phyloP scores from a whole-genome alignment of 1,140 invertebrate species.

The Himalopsyche phryganea region DNA sequence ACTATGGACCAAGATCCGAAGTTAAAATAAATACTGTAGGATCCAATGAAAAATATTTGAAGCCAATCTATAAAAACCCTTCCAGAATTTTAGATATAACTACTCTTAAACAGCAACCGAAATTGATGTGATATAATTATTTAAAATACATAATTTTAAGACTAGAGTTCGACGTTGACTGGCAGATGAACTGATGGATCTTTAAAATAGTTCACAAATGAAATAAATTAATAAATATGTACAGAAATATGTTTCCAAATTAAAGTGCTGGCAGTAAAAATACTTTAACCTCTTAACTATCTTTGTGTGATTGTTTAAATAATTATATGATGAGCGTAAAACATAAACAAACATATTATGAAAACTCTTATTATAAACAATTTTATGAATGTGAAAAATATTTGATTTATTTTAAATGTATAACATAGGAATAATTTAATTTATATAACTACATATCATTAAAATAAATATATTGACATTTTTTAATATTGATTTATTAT shows the following conservation, averaged over 20 bases:
- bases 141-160: not conserved
- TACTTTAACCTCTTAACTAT: not conserved
- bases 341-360: no score
- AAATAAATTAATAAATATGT: not conserved
- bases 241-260: not conserved
- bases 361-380: no score
- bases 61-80: conserved; percentile 39
- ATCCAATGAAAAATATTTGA: not conserved
- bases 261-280: not conserved
- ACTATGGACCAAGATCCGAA: not conserved
- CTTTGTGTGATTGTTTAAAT: not conserved
- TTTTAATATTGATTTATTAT: no score
- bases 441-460: no score
- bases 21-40: not conserved
- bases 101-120: conserved; percentile 61
- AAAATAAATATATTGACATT: no score
- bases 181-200: no score
- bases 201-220: no score
- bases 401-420: no score
- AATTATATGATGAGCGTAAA: no score
- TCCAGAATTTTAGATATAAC: conserved; percentile 63
- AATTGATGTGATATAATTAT: conserved; percentile 49
- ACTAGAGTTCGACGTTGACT: not conserved
- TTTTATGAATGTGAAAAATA: no score
- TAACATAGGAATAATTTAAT: no score